These are phyloP conservation scores for Micropterix aruncella DNA, from an alignment of 2,888 invertebrate species.

Conservation along the genomic window DNA sequence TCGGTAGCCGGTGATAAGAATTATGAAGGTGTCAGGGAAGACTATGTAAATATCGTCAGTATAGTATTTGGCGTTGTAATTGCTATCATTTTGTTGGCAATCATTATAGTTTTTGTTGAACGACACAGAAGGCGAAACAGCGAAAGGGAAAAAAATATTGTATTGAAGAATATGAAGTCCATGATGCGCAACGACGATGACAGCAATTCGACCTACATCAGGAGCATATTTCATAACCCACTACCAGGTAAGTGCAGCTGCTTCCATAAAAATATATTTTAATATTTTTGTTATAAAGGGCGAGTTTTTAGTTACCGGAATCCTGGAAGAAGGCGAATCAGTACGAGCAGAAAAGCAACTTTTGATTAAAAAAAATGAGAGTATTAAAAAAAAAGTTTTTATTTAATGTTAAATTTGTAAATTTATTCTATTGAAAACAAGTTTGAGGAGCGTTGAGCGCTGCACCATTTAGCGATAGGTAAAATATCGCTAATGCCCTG, in stretches of 20 bases:
- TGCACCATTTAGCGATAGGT: too few species aligned
- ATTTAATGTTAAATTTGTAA: too few species aligned
- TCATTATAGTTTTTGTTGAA: conserved; percentile 33
- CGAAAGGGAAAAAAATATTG: conserved; percentile 28
- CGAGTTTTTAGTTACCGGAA: too few species aligned
- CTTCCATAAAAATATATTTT: too few species aligned
- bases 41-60: conserved; percentile 34
- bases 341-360: too few species aligned
- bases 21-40: conserved; percentile 22
- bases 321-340: too few species aligned
- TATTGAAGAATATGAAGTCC: conserved; percentile 33
- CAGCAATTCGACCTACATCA: conserved; percentile 35
- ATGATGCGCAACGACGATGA: conserved; percentile 31
- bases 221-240: conserved; percentile 41
- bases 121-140: conserved; percentile 29
- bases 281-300: too few species aligned
- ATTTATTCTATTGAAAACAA: too few species aligned
- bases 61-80: conserved; percentile 38
- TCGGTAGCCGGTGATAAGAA: conserved; percentile 34
- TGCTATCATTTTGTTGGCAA: conserved; percentile 35
- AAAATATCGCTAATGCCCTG: too few species aligned
- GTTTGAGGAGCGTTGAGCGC: too few species aligned
- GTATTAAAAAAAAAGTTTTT: neutral
- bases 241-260: conserved; percentile 41
- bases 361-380: too few species aligned